Conservation (phyloP, 1,140 invertebrate species). For the Amyelois transitella region DNA sequence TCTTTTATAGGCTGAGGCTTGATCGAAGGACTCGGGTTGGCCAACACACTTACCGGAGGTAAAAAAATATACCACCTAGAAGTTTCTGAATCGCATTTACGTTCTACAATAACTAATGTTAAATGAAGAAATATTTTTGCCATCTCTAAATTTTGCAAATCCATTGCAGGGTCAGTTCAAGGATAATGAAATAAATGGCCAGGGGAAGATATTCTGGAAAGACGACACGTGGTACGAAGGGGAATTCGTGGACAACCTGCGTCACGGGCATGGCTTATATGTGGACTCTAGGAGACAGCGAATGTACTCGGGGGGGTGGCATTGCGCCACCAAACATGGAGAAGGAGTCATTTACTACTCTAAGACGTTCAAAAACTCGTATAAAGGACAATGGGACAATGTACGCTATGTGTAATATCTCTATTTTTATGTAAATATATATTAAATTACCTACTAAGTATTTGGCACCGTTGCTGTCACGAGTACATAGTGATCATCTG, state of each 20-base stretch:
- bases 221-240: slow-evolving; percentile 75
- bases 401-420: slow-evolving; percentile 21
- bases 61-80: no score
- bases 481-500: no score
- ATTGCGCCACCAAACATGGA: slow-evolving; percentile 68
- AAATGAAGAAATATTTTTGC: no score
- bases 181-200: slow-evolving; percentile 72
- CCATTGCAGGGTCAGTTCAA: slow-evolving; percentile 75
- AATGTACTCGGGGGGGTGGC: slow-evolving; percentile 73
- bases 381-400: slow-evolving; percentile 55
- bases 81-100: no score
- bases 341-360: slow-evolving; percentile 52
- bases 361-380: slow-evolving; percentile 41
- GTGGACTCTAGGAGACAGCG: slow-evolving; percentile 64
- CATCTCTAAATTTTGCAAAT: no score
- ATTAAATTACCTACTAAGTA: neutral
- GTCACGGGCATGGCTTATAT: slow-evolving; percentile 74
- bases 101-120: no score
- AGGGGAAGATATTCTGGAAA: slow-evolving; percentile 72
- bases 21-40: no score
- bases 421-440: neutral
- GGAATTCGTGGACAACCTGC: slow-evolving; percentile 70
- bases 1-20: no score
- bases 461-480: no score
- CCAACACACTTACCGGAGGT: no score